Evolutionary conservation across 2,888 invertebrate genomes (phyloP), one percentile per base, ranked within the genome.

Genomic region (Piscicola geometra): DNA sequence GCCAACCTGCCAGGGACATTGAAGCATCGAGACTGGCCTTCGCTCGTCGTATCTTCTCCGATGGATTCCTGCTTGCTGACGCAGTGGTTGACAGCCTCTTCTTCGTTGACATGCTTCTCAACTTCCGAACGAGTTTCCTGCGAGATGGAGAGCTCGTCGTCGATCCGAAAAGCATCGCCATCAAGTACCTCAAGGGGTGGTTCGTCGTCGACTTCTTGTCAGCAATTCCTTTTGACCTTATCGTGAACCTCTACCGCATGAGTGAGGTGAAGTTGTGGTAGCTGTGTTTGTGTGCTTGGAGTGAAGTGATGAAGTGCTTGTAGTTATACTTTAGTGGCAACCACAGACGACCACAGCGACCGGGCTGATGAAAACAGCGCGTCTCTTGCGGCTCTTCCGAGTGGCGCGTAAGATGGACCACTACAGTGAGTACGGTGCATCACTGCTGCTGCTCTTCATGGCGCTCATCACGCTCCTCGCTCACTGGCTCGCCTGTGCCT

Each of bases 191-290:
- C 41, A 85, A 84, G 77, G 85, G 98, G 82, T 99, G 98, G 98
- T 98, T 98, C 88, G 89, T 97, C 83, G 96, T 99, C 85, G 98
- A 98, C 88, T 90, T 97, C 84, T 94, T 98, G 79, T 97, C 97
- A 72, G 98, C 98, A 82, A 95, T 98, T 84, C 98, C 98, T 78
- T 98, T 98, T 88, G 98, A 98, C 87, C 90, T 98, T 80, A 90
- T 98, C 80, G 90, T 98, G 33, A 85, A 85, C 76, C 85, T 85
- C 0, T 83, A 84, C 2, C 85, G 85, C 32, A 85, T 84, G 69
- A 84, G 83, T 77, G 85, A 85, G 76, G 85, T 85, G 81, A n/a
- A n/a, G n/a, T n/a, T n/a, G n/a, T n/a, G n/a, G n/a, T n/a, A n/a
- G n/a, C n/a, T n/a, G n/a, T n/a, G n/a, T n/a, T 83, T 83, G 82